These are phyloP conservation scores for Pachydiplax longipennis DNA, from an alignment of 2,888 invertebrate genomes.

Conservation along the genomic window DNA sequence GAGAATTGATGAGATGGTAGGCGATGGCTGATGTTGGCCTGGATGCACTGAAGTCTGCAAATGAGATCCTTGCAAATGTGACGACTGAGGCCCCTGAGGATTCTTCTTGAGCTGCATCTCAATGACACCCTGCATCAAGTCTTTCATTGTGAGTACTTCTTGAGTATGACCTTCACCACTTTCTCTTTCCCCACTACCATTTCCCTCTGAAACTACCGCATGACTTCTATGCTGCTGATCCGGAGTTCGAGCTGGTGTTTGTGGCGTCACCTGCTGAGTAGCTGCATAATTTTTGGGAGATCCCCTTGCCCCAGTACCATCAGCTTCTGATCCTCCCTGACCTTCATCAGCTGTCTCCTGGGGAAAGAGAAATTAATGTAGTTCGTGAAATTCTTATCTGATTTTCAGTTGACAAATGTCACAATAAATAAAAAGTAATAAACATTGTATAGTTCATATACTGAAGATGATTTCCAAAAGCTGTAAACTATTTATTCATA, in stretches of 20 bases:
- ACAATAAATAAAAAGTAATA: neutral
- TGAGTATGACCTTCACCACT: neutral
- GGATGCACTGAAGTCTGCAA: constrained; percentile 45
- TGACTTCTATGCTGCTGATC: constrained; percentile 53
- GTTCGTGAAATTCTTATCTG: neutral
- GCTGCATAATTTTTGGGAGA: constrained; percentile 56
- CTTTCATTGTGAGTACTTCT: constrained; percentile 66
- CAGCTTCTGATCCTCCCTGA: constrained; percentile 62
- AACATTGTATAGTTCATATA: neutral
- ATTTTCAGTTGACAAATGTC: too few relatives aligned
- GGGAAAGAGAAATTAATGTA: neutral
- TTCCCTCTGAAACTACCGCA: constrained; percentile 52
- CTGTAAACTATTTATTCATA: neutral
- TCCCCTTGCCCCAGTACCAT: constrained; percentile 52
- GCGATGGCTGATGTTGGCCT: constrained; percentile 61
- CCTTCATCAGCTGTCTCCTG: constrained; percentile 88
- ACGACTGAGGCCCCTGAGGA: constrained; percentile 60
- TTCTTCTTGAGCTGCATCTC: constrained; percentile 78
- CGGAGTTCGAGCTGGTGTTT: constrained; percentile 58
- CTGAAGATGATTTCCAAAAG: neutral
- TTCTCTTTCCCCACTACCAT: constrained; percentile 60
- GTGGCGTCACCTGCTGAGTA: constrained; percentile 62
- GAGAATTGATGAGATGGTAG: constrained; percentile 69
- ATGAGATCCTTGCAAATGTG: constrained; percentile 52
- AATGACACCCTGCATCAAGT: constrained; percentile 83